Conservation (phyloP, 2,888 invertebrate genomes). For the Dolichopus griseipennis region DNA sequence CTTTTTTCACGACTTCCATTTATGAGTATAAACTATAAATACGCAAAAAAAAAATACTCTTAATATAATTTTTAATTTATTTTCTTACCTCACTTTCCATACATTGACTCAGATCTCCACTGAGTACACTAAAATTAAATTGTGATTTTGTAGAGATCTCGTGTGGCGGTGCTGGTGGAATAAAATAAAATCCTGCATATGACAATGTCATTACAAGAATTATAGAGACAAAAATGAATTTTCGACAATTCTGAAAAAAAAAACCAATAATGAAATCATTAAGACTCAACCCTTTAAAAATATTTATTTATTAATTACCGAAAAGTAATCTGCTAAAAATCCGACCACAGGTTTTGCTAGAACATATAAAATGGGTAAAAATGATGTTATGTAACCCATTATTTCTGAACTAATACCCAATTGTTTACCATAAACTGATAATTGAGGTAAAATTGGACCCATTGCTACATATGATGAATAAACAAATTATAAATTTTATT, state of each 20-base stretch:
- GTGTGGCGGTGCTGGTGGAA: conserved; percentile 44
- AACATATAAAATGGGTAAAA: conserved; percentile 67
- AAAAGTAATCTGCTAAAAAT: conserved; percentile 64
- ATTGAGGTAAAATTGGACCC: conserved; percentile 70
- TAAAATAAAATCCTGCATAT: conserved; percentile 61
- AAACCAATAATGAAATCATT: not conserved
- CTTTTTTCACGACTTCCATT: too few species aligned
- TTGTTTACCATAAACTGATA: conserved; percentile 69
- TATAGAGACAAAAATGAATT: conserved; percentile 60
- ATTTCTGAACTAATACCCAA: conserved; percentile 64
- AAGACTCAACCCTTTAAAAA: too few species aligned
- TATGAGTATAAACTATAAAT: too few species aligned
- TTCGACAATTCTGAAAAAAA: conserved; percentile 45
- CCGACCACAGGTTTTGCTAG: conserved; percentile 70
- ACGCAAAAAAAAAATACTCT: too few species aligned
- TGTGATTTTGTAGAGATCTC: conserved; percentile 25
- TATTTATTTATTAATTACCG: conserved; percentile 37
- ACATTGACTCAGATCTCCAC: conserved; percentile 23
- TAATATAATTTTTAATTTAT: not conserved
- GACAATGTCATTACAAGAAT: conserved; percentile 57
- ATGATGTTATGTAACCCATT: conserved; percentile 68
- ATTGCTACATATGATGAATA: too few species aligned
- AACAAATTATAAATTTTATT: too few species aligned
- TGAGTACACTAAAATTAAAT: conserved; percentile 25
- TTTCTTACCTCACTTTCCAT: conserved; percentile 23